Evolutionary conservation across 2,797 vertebrate genomes (phyloP).

Genomic region (Falco novaeseelandiae): DNA sequence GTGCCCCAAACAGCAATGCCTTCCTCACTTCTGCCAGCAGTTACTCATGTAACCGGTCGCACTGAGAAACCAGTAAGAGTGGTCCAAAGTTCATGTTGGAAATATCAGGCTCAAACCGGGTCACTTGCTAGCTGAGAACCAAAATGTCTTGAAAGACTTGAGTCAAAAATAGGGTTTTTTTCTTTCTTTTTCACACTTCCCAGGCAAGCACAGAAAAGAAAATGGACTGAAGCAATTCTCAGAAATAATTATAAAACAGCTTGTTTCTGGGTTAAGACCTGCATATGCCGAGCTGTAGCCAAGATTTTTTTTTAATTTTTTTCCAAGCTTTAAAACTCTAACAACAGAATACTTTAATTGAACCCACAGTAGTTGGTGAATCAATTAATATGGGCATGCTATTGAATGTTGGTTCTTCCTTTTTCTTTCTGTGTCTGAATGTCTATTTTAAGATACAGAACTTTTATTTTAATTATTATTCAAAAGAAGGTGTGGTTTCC

Average conservation of each 20-base stretch:
- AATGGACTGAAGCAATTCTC: conserved; percentile 67
- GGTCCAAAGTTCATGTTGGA: not conserved
- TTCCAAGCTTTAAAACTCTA: conserved; percentile 23
- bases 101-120: conserved; percentile 54
- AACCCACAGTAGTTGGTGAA: conserved; percentile 24
- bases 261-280: conserved; percentile 69
- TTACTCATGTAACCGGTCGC: not conserved
- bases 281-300: conserved; percentile 61
- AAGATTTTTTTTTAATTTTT: not conserved
- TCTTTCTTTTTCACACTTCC: conserved; percentile 65
- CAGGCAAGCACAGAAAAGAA: conserved; percentile 53
- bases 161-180: conserved; percentile 61
- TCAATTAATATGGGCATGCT: not conserved
- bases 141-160: conserved; percentile 57
- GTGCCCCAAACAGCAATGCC: not conserved
- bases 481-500: conserved; percentile 12
- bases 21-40: not conserved
- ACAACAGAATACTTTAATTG: conserved; percentile 52
- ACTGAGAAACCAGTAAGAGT: not conserved
- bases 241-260: conserved; percentile 72
- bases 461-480: not conserved
- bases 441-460: conserved; percentile 52
- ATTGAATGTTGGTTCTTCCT: conserved; percentile 31
- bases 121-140: conserved; percentile 42
- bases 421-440: conserved; percentile 53